Evolutionary conservation across 1,140 invertebrate genomes (phyloP).

Genomic region (Mycetomoellerius zeteki): DNA sequence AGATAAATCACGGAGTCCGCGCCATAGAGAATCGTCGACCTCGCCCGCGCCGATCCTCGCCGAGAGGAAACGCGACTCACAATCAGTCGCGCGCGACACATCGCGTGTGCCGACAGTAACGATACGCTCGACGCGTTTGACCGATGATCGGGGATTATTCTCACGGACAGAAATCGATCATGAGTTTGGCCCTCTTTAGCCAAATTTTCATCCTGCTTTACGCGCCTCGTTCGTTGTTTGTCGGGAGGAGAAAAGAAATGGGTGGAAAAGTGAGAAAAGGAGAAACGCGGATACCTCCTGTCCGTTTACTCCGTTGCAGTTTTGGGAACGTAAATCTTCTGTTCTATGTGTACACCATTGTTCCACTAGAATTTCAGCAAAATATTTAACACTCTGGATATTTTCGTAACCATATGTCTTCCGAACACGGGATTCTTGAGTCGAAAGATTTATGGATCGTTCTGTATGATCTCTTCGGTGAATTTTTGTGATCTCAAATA

Average conservation of each 20-base stretch:
- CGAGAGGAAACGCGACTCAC: conserved; percentile 16
- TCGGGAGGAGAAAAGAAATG: not conserved
- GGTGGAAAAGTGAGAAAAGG: not conserved
- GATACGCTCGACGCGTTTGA: conserved; percentile 12
- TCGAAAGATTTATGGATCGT: conserved; percentile 1
- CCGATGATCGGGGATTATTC: conserved; percentile 23
- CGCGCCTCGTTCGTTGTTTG: not conserved
- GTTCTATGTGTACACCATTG: not conserved
- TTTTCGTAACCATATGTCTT: not conserved
- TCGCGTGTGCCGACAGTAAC: not conserved
- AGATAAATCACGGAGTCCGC: conserved; percentile 47
- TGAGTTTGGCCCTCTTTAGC: not conserved
- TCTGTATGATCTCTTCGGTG: conserved; percentile 9
- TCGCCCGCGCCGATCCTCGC: not conserved
- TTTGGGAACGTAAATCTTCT: not conserved
- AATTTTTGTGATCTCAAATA: not conserved
- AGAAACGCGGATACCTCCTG: not conserved
- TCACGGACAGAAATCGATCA: not conserved
- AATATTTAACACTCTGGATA: not conserved
- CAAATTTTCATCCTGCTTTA: not conserved
- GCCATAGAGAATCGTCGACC: not conserved
- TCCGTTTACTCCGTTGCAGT: not conserved
- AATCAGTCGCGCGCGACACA: not conserved
- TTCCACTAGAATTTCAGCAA: not conserved
- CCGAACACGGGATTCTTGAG: not conserved